Conservation (phyloP, 2,113 vertebrate species). For the Panthera leo region DNA sequence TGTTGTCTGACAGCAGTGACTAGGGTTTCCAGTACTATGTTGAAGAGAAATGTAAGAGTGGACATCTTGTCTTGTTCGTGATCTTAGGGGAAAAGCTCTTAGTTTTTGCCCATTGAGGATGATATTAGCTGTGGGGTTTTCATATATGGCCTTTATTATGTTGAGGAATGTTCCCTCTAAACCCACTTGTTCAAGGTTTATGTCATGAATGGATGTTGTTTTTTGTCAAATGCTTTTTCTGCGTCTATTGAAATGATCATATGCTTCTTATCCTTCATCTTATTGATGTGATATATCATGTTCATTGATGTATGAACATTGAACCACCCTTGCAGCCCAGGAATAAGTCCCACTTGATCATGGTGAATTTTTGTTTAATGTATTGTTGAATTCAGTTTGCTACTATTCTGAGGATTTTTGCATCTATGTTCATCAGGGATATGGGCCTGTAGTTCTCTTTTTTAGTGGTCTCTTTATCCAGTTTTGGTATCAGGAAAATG, state of each 20-base stretch:
- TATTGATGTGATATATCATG: background rate
- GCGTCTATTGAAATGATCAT: background rate
- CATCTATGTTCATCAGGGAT: background rate
- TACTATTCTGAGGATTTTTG: background rate
- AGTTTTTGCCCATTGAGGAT: background rate
- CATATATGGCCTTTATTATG: background rate
- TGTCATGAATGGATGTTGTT: background rate
- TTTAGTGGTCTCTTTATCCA: background rate
- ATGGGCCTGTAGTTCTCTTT: background rate
- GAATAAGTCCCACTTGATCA: background rate
- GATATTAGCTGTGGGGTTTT: background rate
- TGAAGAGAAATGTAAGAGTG: background rate
- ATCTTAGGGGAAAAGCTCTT: background rate
- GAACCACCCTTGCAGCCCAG: background rate
- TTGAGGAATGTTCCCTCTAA: background rate
- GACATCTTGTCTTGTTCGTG: background rate
- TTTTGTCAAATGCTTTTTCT: background rate
- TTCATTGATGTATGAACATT: background rate
- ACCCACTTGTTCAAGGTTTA: background rate
- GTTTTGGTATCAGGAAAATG: background rate
- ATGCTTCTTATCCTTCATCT: background rate
- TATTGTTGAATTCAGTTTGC: background rate
- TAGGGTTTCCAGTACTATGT: background rate
- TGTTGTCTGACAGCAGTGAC: background rate
- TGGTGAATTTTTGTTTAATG: background rate